Evolutionary conservation across 2,888 invertebrate species (phyloP).

Genomic region (Pseudococcus viburni): DNA sequence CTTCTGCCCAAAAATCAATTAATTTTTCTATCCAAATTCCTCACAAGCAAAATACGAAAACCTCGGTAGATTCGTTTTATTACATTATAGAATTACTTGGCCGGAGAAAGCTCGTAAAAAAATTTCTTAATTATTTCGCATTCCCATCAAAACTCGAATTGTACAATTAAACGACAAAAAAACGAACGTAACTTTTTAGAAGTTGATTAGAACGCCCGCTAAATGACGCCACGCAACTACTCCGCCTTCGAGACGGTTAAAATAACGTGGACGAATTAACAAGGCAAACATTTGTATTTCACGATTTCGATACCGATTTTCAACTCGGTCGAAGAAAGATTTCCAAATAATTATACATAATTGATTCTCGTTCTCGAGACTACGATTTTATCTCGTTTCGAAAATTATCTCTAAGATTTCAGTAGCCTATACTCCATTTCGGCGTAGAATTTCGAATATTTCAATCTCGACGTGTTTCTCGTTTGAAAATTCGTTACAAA

Average conservation of each 20-base stretch:
- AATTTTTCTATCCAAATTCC: too few species aligned
- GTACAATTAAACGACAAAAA: not conserved
- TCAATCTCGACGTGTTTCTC: not conserved
- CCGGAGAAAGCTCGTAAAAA: not conserved
- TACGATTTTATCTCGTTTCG: not conserved
- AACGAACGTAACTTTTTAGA: not conserved
- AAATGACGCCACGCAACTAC: not conserved
- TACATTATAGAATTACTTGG: not conserved
- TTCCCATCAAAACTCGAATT: not conserved
- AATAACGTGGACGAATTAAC: not conserved
- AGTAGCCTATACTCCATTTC: not conserved
- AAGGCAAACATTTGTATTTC: slow-evolving; percentile 1
- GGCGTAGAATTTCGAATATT: not conserved
- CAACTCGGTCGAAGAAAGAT: not conserved
- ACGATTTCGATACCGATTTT: not conserved
- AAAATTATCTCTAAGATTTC: not conserved
- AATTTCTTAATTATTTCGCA: not conserved
- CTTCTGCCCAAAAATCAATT: too few species aligned
- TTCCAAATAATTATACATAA: slow-evolving; percentile 20
- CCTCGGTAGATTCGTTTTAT: not conserved
- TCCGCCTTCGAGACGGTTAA: not conserved
- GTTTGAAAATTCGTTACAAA: not conserved
- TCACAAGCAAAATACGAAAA: not conserved
- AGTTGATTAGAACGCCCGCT: not conserved
- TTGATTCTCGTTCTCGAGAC: not conserved